Evolutionary conservation across 2,888 invertebrate species (phyloP), one percentile per base, ranked within the genome.

Genomic region (Ditylenchus weischeri): DNA sequence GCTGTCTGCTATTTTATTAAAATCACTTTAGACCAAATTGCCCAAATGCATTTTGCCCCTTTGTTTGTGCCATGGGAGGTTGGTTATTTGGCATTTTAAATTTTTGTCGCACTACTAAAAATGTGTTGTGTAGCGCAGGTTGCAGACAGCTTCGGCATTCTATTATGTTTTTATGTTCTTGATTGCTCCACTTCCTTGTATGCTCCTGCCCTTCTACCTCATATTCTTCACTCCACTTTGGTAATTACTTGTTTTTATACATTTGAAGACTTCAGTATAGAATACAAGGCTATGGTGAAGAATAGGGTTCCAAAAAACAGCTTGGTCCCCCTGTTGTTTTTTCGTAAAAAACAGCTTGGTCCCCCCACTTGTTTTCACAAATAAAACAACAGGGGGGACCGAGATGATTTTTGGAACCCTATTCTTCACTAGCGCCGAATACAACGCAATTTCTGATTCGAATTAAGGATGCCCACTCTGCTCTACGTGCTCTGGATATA

Each of bases 401-500:
- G n/a, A n/a, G n/a, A n/a, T n/a, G n/a, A n/a, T n/a, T n/a, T n/a
- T n/a, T n/a, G n/a, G n/a, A n/a, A n/a, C n/a, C n/a, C n/a, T n/a
- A n/a, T n/a, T n/a, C n/a, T n/a, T n/a, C n/a, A n/a, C n/a, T n/a
- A n/a, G n/a, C n/a, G n/a, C n/a, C n/a, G n/a, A n/a, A n/a, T n/a
- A n/a, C n/a, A n/a, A n/a, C n/a, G n/a, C n/a, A n/a, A n/a, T n/a
- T 29, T 29, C 3, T 29, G 5, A 29, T 29, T 63, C 7, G 29
- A n/a, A n/a, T 62, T 38, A 11, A 64, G 64, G 57, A 1, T 70
- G 58, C 60, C 70, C 3, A 74, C 78, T 43, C 69, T 73, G 13
- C 62, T 72, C 13, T 79, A 79, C 66, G 65, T 70, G 2, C 76
- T 86, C 3, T 90, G 90, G 89, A 87, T 89, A 80, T 85, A 88